phyloP scores from a whole-genome alignment of 2,113 vertebrate species.

The Corythoichthys haematopterus region DNA sequence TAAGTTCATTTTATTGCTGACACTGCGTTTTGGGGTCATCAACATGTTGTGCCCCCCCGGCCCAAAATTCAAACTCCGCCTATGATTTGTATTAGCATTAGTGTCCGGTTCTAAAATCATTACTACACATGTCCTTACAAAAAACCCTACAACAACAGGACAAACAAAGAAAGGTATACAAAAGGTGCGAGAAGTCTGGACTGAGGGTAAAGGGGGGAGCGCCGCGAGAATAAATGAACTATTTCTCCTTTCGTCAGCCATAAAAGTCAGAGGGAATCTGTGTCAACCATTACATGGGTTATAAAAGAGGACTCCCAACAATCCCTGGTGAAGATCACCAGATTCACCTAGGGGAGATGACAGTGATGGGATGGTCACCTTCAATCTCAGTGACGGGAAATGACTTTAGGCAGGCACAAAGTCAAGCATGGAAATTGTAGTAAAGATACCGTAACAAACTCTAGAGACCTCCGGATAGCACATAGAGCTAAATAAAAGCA shows the following conservation, averaged over 20 bases:
- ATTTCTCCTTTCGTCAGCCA: constrained; percentile 35
- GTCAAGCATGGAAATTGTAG: constrained; percentile 51
- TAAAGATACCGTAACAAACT: constrained; percentile 15
- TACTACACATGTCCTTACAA: too few relatives aligned
- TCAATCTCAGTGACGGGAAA: constrained; percentile 45
- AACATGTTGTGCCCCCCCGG: too few relatives aligned
- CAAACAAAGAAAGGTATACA: background rate
- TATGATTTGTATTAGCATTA: too few relatives aligned
- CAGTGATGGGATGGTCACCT: constrained; percentile 26
- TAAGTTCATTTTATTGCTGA: too few relatives aligned
- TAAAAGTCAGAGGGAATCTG: constrained; percentile 30
- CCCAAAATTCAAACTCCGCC: too few relatives aligned
- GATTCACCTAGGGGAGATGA: constrained; percentile 30
- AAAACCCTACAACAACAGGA: background rate
- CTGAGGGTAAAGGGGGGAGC: too few relatives aligned
- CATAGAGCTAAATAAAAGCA: background rate
- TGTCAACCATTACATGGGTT: constrained; percentile 36
- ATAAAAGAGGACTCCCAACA: constrained; percentile 33
- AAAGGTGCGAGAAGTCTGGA: background rate
- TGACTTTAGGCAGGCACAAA: constrained; percentile 48
- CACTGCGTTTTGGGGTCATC: too few relatives aligned
- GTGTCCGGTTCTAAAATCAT: too few relatives aligned
- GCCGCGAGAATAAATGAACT: constrained; percentile 22
- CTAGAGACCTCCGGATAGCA: constrained; percentile 2
- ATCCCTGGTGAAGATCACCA: constrained; percentile 24